phyloP scores from a whole-genome alignment of 2,113 vertebrate species.

The Synodontis membranacea region DNA sequence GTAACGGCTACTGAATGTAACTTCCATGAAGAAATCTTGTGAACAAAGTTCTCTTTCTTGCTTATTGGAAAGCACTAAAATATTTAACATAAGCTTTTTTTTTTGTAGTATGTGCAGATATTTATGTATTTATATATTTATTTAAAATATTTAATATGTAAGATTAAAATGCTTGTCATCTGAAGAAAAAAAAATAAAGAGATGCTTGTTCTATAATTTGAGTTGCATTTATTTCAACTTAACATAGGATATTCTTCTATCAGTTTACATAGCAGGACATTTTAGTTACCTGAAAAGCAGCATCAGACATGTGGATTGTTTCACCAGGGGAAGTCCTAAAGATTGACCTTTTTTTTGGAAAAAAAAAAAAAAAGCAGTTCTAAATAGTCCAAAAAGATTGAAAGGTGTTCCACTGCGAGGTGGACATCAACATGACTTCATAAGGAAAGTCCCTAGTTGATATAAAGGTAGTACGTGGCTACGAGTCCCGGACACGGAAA shows the following conservation, averaged over 20 bases:
- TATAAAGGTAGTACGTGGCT: background rate
- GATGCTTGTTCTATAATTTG: conserved; percentile 10
- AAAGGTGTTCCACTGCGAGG: conserved; percentile 23
- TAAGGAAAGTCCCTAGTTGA: conserved; percentile 40
- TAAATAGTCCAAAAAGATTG: background rate
- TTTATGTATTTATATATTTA: conserved; percentile 56
- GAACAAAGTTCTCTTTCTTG: conserved; percentile 23
- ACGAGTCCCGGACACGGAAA: conserved; percentile 27
- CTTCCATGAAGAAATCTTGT: conserved; percentile 50
- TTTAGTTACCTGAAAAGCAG: background rate
- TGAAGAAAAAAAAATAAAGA: conserved; percentile 24
- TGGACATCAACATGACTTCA: conserved; percentile 43
- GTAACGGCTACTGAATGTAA: conserved; percentile 21
- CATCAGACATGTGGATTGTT: background rate
- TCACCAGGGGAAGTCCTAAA: conserved; percentile 7
- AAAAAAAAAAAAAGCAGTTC: background rate
- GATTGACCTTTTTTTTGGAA: background rate
- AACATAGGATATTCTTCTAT: too few relatives aligned
- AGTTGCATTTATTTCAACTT: background rate
- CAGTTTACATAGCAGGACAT: background rate
- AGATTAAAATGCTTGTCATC: conserved; percentile 27
- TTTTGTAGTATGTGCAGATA: background rate
- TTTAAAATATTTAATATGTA: conserved; percentile 58
- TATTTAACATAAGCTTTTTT: conserved; percentile 53
- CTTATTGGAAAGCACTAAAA: conserved; percentile 43